phyloP scores from a whole-genome alignment of 2,113 vertebrate species.

The Rhinoptilus africanus region DNA sequence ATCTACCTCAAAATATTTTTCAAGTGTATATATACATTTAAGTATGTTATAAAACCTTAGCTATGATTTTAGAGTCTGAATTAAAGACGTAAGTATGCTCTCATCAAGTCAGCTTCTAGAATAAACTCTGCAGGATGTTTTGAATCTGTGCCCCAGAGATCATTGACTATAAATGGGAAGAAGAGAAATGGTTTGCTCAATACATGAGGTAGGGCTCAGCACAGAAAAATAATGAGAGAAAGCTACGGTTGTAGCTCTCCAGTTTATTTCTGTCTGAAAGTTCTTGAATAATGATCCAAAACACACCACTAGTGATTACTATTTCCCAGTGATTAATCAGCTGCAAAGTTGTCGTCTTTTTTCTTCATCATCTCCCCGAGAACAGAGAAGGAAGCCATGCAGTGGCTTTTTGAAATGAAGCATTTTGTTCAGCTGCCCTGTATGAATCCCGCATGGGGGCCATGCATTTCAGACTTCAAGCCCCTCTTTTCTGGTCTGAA shows the following conservation, averaged over 20 bases:
- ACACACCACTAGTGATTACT: slow-evolving; percentile 42
- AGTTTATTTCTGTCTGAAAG: slow-evolving; percentile 49
- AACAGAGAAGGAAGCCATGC: background rate
- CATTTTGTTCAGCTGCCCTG: background rate
- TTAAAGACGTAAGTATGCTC: background rate
- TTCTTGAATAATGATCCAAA: slow-evolving; percentile 59
- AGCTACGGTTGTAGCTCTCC: slow-evolving; percentile 8
- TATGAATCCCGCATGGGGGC: background rate
- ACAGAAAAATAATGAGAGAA: slow-evolving; percentile 54
- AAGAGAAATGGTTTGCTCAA: slow-evolving; percentile 22
- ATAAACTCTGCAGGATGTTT: background rate
- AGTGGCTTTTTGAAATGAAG: background rate
- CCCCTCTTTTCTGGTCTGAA: background rate
- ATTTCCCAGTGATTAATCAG: slow-evolving; percentile 59
- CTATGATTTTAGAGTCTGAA: background rate
- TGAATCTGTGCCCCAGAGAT: background rate
- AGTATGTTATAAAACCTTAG: background rate
- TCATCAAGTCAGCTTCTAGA: background rate
- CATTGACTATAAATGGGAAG: background rate
- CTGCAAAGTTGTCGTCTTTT: background rate
- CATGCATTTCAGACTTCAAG: background rate
- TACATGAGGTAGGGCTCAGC: background rate
- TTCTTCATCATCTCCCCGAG: background rate
- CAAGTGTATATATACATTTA: background rate
- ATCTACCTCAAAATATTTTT: background rate